Conservation (phyloP, 2,888 invertebrate species). For the Galerucella nymphaeae region DNA sequence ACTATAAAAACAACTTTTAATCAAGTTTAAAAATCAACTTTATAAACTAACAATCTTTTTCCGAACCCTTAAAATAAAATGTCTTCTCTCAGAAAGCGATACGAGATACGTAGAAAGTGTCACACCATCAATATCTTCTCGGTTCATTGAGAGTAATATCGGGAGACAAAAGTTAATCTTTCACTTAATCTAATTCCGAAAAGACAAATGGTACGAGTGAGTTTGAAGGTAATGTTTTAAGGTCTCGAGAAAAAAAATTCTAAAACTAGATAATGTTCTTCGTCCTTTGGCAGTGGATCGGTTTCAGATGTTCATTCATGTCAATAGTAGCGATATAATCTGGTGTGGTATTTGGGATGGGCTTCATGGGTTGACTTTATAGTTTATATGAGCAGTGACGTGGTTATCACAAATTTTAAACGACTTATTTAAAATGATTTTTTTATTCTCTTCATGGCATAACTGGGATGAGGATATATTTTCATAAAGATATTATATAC, state of each 20-base stretch:
- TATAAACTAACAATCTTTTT: conserved; percentile 5
- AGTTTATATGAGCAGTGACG: conserved; percentile 26
- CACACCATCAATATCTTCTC: conserved; percentile 26
- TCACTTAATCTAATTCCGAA: conserved; percentile 28
- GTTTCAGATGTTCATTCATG: conserved; percentile 55
- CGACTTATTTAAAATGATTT: too few species aligned
- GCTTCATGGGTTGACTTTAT: conserved; percentile 29
- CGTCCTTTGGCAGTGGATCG: conserved; percentile 47
- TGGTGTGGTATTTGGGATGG: conserved; percentile 53
- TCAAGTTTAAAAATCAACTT: background rate
- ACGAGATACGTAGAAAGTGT: conserved; percentile 20
- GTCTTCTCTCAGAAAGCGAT: conserved; percentile 10
- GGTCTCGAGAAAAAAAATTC: conserved; percentile 36
- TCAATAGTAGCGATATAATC: conserved; percentile 53
- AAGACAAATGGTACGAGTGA: conserved; percentile 37
- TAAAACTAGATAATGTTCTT: conserved; percentile 49
- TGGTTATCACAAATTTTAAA: background rate
- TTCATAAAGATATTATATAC: too few species aligned
- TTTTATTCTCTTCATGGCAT: background rate
- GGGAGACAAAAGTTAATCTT: conserved; percentile 31
- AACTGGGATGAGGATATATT: background rate
- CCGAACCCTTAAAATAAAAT: conserved; percentile 7
- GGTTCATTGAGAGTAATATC: conserved; percentile 15
- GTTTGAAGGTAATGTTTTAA: conserved; percentile 32
- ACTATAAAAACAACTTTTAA: background rate